Evolutionary conservation across 2,113 vertebrate species (phyloP).

Genomic region (Hippocampus mohnikei): DNA sequence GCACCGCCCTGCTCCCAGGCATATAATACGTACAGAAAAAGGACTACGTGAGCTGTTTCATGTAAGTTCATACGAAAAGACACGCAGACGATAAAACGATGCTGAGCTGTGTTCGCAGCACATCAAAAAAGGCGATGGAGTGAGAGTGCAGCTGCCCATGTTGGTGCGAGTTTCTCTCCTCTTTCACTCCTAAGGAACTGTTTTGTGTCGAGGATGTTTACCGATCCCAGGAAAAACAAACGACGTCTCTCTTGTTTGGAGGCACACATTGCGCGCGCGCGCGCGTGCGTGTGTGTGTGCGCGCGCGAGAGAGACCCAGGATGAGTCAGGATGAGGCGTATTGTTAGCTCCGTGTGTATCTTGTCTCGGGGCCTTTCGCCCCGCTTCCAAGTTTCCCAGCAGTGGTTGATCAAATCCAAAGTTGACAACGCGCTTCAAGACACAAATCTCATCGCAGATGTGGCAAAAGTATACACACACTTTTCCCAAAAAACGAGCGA

Average conservation of each 20-base stretch:
- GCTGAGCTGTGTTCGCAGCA: constrained; percentile 65
- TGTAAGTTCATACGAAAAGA: too few relatives aligned
- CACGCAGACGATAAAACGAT: neutral
- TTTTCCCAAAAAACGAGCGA: too few relatives aligned
- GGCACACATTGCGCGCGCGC: constrained; percentile 26
- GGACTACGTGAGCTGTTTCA: neutral
- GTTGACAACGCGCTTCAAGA: neutral
- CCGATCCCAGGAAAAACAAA: constrained; percentile 77
- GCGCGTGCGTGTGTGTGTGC: too few relatives aligned
- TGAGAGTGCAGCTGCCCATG: constrained; percentile 74
- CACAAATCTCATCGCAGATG: neutral
- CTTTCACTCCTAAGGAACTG: constrained; percentile 63
- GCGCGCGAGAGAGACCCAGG: neutral
- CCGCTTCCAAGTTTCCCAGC: constrained; percentile 41
- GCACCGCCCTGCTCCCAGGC: neutral
- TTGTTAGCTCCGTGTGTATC: constrained; percentile 53
- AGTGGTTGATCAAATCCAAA: neutral
- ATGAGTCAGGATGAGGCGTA: constrained; percentile 49
- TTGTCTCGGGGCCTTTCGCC: constrained; percentile 36
- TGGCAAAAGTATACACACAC: neutral
- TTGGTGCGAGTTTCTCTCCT: constrained; percentile 69
- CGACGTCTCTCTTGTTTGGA: constrained; percentile 62
- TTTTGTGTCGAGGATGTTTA: constrained; percentile 78
- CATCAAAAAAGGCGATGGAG: constrained; percentile 67
- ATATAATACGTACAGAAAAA: neutral